phyloP scores from a whole-genome alignment of 2,113 vertebrate species.

The Pachypanchax playfairii region DNA sequence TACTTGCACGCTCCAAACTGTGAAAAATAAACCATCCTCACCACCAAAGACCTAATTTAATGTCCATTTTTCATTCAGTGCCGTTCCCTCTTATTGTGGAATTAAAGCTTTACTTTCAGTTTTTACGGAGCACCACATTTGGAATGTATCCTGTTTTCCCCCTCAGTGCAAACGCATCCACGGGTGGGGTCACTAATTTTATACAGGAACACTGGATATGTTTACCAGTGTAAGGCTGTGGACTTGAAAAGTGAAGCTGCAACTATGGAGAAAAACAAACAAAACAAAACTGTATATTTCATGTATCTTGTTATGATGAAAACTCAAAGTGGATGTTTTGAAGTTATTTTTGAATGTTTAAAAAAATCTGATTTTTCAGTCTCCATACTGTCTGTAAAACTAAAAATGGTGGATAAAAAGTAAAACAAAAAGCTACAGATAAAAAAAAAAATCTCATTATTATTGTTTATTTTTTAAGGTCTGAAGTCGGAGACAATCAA shows the following conservation, averaged over 20 bases:
- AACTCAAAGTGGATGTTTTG: conserved; percentile 68
- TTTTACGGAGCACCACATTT: conserved; percentile 61
- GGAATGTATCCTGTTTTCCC: conserved; percentile 74
- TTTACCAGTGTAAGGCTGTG: conserved; percentile 44
- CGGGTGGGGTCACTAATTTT: conserved; percentile 63
- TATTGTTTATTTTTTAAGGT: conserved; percentile 72
- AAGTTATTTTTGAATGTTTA: conserved; percentile 74
- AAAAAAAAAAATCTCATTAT: conserved; percentile 36
- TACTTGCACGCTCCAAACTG: conserved; percentile 89
- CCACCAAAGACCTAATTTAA: conserved; percentile 74
- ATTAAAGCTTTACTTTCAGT: conserved; percentile 75
- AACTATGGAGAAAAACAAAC: conserved; percentile 13
- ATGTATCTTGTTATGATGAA: conserved; percentile 67
- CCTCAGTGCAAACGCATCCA: conserved; percentile 45
- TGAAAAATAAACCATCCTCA: conserved; percentile 65
- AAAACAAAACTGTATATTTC: conserved; percentile 58
- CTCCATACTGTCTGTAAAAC: conserved; percentile 71
- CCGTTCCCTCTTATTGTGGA: conserved; percentile 70
- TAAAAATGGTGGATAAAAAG: conserved; percentile 57
- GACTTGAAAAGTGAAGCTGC: conserved; percentile 56
- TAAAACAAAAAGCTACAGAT: conserved; percentile 18
- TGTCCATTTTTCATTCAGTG: conserved; percentile 67
- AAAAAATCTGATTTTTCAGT: conserved; percentile 49
- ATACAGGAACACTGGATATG: conserved; percentile 60
- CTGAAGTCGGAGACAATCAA: conserved; percentile 80